Conservation (phyloP, 1,140 invertebrate species). For the Lethrus apterus region DNA sequence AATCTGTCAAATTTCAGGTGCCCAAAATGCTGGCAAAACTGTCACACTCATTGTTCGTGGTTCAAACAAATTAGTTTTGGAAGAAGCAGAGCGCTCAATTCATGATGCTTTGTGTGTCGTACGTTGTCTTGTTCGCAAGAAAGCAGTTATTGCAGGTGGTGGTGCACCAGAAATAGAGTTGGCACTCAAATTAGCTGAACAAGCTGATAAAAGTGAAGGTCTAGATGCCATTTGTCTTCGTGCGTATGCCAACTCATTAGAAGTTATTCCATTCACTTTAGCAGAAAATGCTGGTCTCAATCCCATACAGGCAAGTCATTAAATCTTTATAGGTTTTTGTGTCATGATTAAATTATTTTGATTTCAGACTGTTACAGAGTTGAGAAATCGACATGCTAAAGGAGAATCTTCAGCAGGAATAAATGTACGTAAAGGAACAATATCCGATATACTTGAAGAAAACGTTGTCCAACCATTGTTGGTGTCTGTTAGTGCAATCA, state of each 20-base stretch:
- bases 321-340: too few relatives aligned
- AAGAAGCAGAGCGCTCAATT: conserved; percentile 91
- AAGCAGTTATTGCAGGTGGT: conserved; percentile 86
- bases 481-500: conserved; percentile 90
- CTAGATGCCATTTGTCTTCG: conserved; percentile 91
- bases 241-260: conserved; percentile 92
- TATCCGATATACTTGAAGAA: conserved; percentile 95
- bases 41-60: conserved; percentile 92
- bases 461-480: conserved; percentile 96
- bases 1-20: conserved; percentile 48
- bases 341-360: too few relatives aligned
- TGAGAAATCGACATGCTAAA: conserved; percentile 87
- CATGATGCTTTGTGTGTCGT: conserved; percentile 99
- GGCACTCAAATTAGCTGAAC: conserved; percentile 73
- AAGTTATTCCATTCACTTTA: conserved; percentile 94
- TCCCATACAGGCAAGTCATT: conserved; percentile 59
- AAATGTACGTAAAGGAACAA: conserved; percentile 92
- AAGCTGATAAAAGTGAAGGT: conserved; percentile 78
- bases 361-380: conserved; percentile 87
- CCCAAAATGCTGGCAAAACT: conserved; percentile 80
- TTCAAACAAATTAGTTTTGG: conserved; percentile 93
- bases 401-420: conserved; percentile 83
- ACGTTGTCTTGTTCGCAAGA: conserved; percentile 86
- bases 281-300: conserved; percentile 99
- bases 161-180: conserved; percentile 96